A percentile compares a stretch with the other conserved stretches of the same genome.
Conservation (phyloP, 2,888 invertebrate genomes). For the Drosophila sordidula region DNA sequence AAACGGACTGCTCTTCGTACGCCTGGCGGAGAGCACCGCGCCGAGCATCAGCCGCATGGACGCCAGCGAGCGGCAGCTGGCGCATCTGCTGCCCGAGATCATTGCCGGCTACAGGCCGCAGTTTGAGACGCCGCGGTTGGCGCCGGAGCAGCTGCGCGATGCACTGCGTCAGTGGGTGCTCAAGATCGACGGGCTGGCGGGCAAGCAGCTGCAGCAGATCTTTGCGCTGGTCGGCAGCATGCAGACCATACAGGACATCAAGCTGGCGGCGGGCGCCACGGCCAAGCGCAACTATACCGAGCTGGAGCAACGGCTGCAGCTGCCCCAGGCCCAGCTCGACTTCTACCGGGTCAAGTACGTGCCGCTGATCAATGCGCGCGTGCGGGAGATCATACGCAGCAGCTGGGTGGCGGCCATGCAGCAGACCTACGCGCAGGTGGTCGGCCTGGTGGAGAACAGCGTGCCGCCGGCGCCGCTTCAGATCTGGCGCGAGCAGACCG, state of each 20-base stretch:
- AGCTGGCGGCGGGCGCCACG: slow-evolving; percentile 89
- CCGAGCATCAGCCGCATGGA: slow-evolving; percentile 87
- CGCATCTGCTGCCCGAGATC: slow-evolving; percentile 87
- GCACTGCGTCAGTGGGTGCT: slow-evolving; percentile 88
- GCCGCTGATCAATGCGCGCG: slow-evolving; percentile 89
- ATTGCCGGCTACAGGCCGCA: slow-evolving; percentile 84
- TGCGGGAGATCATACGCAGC: slow-evolving; percentile 87
- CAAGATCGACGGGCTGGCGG: slow-evolving; percentile 87
- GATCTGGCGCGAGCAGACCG: slow-evolving; percentile 90
- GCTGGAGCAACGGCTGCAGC: slow-evolving; percentile 87
- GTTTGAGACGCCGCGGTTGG: slow-evolving; percentile 69
- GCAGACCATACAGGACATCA: slow-evolving; percentile 90
- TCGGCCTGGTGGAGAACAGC: slow-evolving; percentile 79
- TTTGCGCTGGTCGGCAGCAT: slow-evolving; percentile 89
- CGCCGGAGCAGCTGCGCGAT: slow-evolving; percentile 82
- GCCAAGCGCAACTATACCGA: slow-evolving; percentile 88
- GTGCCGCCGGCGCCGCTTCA: slow-evolving; percentile 32
- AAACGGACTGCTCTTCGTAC: slow-evolving; percentile 86
- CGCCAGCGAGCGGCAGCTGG: slow-evolving; percentile 86
- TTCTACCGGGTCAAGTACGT: slow-evolving; percentile 91
- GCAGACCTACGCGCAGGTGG: slow-evolving; percentile 85
- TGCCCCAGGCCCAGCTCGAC: slow-evolving; percentile 86
- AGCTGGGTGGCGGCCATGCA: slow-evolving; percentile 84
- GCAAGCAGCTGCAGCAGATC: slow-evolving; percentile 87
- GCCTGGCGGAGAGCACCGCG: slow-evolving; percentile 83